Conservation (phyloP, 2,888 invertebrate genomes). For the Tetramorium bicarinatum region DNA sequence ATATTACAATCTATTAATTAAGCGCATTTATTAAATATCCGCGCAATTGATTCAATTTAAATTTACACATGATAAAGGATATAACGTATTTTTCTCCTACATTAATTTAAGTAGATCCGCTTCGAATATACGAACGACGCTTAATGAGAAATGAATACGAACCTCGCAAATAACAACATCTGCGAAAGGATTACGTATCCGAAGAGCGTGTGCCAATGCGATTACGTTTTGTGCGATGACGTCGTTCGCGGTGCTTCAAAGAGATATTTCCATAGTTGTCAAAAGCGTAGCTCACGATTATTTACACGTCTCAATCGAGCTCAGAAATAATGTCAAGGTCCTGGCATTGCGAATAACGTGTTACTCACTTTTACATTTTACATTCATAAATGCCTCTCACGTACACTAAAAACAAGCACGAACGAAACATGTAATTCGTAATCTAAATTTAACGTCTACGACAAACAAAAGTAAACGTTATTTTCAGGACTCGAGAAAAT, state of each 20-base stretch:
- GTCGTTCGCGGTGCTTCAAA: conserved; percentile 52
- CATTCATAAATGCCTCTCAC: conserved; percentile 37
- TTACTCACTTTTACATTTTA: conserved; percentile 24
- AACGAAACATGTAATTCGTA: conserved; percentile 1
- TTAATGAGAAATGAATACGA: conserved; percentile 56
- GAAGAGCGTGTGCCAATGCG: conserved; percentile 64
- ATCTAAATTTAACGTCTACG: background rate
- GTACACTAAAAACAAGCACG: background rate
- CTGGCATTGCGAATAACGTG: conserved; percentile 30
- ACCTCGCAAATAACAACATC: conserved; percentile 41
- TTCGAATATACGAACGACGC: background rate
- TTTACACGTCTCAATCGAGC: conserved; percentile 47
- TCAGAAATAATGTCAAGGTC: conserved; percentile 68
- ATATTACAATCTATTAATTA: conserved; percentile 2
- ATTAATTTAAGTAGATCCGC: conserved; percentile 13
- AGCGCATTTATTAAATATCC: conserved; percentile 1
- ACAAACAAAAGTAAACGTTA: background rate
- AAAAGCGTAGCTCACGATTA: conserved; percentile 57
- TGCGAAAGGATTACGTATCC: conserved; percentile 64
- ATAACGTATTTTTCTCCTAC: background rate
- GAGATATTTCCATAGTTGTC: conserved; percentile 63
- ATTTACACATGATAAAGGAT: background rate
- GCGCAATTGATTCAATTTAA: background rate
- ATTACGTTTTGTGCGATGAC: conserved; percentile 70
- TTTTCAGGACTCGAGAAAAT: background rate